phyloP scores from a whole-genome alignment of 2,797 vertebrate genomes.

The Uromys caudimaculatus region DNA sequence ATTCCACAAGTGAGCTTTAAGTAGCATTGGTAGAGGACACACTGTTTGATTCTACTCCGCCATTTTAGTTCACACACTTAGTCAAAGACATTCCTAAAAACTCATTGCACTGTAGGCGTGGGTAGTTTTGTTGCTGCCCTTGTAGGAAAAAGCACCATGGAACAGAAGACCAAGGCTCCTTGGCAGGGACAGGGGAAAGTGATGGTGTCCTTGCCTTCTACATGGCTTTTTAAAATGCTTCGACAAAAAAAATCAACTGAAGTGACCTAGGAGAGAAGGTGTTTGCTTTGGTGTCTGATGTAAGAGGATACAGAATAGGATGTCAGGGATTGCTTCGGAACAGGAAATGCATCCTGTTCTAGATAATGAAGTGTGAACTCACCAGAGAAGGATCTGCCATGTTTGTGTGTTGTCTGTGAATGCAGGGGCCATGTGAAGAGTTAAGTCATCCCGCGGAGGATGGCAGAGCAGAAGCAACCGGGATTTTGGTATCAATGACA shows the following conservation, averaged over 20 bases:
- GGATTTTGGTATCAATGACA: no score
- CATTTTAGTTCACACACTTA: background rate
- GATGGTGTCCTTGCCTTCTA: background rate
- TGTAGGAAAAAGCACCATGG: background rate
- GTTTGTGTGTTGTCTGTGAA: no score
- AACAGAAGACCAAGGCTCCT: fast-evolving
- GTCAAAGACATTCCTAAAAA: background rate
- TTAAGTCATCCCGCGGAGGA: background rate
- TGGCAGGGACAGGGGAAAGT: fast-evolving
- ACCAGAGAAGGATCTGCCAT: background rate
- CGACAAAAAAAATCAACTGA: background rate
- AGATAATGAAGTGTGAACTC: background rate
- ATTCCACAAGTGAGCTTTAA: background rate
- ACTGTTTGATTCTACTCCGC: background rate
- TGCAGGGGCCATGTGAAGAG: no score
- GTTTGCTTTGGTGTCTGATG: background rate
- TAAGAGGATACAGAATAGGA: background rate
- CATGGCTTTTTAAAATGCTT: background rate
- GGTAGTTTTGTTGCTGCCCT: background rate
- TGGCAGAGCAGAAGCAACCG: background rate
- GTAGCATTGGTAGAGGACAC: background rate
- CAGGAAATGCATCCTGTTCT: background rate
- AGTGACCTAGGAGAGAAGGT: background rate
- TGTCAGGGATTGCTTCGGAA: background rate
- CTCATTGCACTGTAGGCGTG: background rate